Evolutionary conservation across 2,797 vertebrate genomes (phyloP), one percentile per base, ranked within the genome.

Genomic region (Sparidentex hasta): DNA sequence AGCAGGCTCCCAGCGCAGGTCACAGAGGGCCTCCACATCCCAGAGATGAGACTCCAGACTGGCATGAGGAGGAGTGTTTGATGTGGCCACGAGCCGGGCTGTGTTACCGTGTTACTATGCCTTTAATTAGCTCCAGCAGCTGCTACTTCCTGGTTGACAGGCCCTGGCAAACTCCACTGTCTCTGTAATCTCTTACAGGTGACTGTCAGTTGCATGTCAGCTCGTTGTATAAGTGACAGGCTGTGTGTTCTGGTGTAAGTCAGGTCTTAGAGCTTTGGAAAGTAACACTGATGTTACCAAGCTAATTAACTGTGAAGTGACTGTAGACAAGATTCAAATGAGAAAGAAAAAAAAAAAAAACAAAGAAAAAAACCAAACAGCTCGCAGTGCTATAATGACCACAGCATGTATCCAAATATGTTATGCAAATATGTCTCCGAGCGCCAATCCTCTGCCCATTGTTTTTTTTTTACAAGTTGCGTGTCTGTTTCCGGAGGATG

Each of bases 101-200:
- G 85, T 92, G 94, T 96, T 96, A 95, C 95, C 93, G 87, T 83
- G 90, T 95, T 96, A 95, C 95, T 94, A 89, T 89, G 92, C 91
- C 74, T 93, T 94, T 97, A 96, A 98, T 97, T 95, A 97, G 95
- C 95, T 96, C 95, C 95, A 96, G 96, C 88, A 92, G 94, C 95
- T 95, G 95, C 90, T 92, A 87, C 90, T 96, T 97, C 94, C 95
- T 96, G 94, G 94, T 92, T 93, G 85, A 90, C 87, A 89, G 80
- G 90, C 86, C 84, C 69, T 89, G 84, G 95, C 94, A 93, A 92
- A 91, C 94, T 84, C 70, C 84, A 73, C 91, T 91, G 80, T 88
- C 90, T 88, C 66, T 84, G 78, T 96, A 95, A 96, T 96, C 85
- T 90, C 83, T 94, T 91, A 88, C 95, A 95, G 94, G 95, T 95